A percentile compares a stretch with the other conserved stretches of the same genome.
Conservation (phyloP, 2,113 vertebrate species). For the Pleuronectes platessa region DNA sequence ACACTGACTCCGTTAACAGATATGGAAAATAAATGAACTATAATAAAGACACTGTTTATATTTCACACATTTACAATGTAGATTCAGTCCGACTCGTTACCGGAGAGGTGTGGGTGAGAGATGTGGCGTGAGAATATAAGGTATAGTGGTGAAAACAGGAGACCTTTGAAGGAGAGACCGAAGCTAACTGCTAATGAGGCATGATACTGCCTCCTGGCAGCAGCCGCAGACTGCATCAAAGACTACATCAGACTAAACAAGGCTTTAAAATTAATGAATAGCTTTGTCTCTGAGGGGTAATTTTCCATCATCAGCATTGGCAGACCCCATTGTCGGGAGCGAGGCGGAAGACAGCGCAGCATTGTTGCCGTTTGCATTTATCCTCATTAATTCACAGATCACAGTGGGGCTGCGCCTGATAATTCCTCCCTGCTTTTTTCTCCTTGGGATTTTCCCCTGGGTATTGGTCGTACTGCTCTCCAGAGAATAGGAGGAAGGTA, state of each 20-base stretch:
- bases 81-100: constrained; percentile 25
- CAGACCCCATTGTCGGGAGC: constrained; percentile 73
- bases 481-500: constrained; percentile 52
- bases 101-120: constrained; percentile 17
- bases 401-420: constrained; percentile 67
- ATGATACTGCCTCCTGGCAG: constrained; percentile 75
- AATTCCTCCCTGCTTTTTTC: constrained; percentile 48
- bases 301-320: constrained; percentile 83
- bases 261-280: constrained; percentile 85
- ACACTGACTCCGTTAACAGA: neutral
- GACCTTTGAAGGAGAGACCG: constrained; percentile 67
- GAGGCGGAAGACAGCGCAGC: constrained; percentile 54
- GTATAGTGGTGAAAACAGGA: constrained; percentile 54
- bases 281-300: constrained; percentile 80
- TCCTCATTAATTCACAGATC: constrained; percentile 80
- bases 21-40: constrained; percentile 7
- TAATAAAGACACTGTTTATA: constrained; percentile 1
- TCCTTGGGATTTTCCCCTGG: constrained; percentile 53
- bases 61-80: constrained; percentile 54
- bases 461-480: constrained; percentile 66
- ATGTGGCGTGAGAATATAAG: constrained; percentile 37
- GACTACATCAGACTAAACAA: constrained; percentile 84
- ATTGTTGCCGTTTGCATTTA: constrained; percentile 70
- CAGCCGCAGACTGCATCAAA: constrained; percentile 78
- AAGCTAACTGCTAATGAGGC: constrained; percentile 79